Evolutionary conservation across 2,113 vertebrate species (phyloP).

Genomic region (Cheilinus undulatus): DNA sequence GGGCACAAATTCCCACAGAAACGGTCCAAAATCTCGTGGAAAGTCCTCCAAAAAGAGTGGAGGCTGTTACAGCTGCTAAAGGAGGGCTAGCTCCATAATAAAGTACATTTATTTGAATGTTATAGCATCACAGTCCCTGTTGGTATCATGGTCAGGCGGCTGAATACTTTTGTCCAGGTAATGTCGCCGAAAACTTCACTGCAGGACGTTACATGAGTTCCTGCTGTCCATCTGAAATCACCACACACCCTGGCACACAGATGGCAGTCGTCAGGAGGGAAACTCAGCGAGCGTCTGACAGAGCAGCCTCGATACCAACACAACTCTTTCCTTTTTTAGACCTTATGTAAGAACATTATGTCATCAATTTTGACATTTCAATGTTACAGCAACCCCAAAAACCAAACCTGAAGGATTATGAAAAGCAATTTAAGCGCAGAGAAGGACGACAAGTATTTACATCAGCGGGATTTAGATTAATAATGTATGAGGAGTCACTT

Average conservation of each 20-base stretch:
- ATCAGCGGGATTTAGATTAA: background rate
- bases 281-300: constrained; percentile 28
- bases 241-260: constrained; percentile 20
- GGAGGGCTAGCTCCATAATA: too few species aligned
- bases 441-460: background rate
- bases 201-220: too few species aligned
- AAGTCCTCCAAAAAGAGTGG: too few species aligned
- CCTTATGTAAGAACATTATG: constrained; percentile 50
- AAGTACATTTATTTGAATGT: too few species aligned
- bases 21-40: too few species aligned
- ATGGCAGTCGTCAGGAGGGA: constrained; percentile 25
- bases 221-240: background rate
- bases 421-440: constrained; percentile 3
- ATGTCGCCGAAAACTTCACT: too few species aligned
- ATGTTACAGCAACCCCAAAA: constrained; percentile 27
- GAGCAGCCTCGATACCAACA: constrained; percentile 16
- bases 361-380: constrained; percentile 49
- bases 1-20: too few species aligned
- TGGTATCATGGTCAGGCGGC: too few species aligned
- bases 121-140: too few species aligned
- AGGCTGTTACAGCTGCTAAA: too few species aligned
- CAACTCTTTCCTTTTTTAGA: constrained; percentile 34
- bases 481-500: constrained; percentile 1
- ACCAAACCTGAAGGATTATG: constrained; percentile 17
- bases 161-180: too few species aligned